These are phyloP conservation scores for Echinarachnius parma DNA, from an alignment of 53 echinoderm and acorn worm species.

Conservation along the genomic window DNA sequence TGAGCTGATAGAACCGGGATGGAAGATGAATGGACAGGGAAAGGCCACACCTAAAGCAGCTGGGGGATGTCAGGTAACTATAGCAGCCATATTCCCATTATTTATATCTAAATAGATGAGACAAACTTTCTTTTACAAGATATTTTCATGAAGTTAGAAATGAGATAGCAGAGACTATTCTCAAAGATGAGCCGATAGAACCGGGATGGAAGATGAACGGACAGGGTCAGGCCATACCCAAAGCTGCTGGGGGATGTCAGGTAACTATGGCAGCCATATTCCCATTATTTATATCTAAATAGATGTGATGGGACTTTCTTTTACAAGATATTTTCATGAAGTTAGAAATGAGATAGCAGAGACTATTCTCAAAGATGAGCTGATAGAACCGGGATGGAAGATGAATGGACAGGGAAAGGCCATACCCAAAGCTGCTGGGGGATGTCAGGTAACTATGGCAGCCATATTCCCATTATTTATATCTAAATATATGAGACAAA, in stretches of 20 bases:
- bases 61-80: conserved; percentile 86
- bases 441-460: background rate
- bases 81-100: too few species aligned
- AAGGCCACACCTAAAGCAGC: conserved; percentile 53
- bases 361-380: background rate
- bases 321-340: too few species aligned
- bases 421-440: background rate
- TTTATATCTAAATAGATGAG: too few species aligned
- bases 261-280: background rate
- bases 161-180: too few species aligned
- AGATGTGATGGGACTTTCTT: too few species aligned
- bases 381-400: background rate
- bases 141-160: too few species aligned
- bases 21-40: conserved; percentile 43
- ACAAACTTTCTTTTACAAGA: too few species aligned
- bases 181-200: background rate
- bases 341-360: background rate
- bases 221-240: background rate
- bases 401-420: background rate
- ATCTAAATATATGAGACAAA: too few species aligned
- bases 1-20: conserved; percentile 72
- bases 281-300: background rate
- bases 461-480: too few species aligned
- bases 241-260: conserved; percentile 3
- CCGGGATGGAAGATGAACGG: background rate